phyloP scores from a whole-genome alignment of 2,113 vertebrate genomes.

The Sterrhoptilus dennistouni region DNA sequence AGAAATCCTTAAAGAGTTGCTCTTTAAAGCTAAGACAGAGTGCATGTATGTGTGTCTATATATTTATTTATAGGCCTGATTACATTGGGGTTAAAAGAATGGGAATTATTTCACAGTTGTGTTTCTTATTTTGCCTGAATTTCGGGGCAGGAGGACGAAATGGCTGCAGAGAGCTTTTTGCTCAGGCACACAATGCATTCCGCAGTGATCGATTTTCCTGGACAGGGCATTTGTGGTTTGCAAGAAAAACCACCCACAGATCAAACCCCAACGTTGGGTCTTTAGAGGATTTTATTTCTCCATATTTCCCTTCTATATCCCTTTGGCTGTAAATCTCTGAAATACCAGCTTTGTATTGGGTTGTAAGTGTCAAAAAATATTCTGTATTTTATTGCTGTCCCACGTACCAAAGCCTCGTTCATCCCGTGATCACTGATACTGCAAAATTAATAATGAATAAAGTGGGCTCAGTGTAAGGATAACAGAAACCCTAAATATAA shows the following conservation, averaged over 20 bases:
- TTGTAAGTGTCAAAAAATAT: background rate
- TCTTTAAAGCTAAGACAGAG: background rate
- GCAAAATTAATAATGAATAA: background rate
- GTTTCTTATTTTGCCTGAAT: conserved; percentile 46
- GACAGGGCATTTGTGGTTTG: conserved; percentile 49
- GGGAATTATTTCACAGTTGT: background rate
- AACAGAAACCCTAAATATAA: background rate
- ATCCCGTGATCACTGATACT: background rate
- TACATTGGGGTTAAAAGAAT: background rate
- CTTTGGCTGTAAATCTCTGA: background rate
- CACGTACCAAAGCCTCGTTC: background rate
- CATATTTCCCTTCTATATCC: background rate
- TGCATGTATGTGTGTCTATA: background rate
- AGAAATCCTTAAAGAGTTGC: background rate
- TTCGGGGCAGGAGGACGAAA: background rate
- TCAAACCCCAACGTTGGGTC: background rate
- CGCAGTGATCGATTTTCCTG: conserved; percentile 44
- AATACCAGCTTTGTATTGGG: background rate
- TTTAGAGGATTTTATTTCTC: conserved; percentile 1
- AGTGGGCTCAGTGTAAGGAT: background rate
- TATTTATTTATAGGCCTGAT: background rate
- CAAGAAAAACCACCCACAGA: conserved; percentile 50
- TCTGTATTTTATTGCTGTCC: background rate
- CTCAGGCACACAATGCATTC: conserved; percentile 46
- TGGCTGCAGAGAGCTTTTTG: conserved; percentile 25